Evolutionary conservation across 2,888 invertebrate genomes (phyloP).

Genomic region (Nesidiocoris tenuis): DNA sequence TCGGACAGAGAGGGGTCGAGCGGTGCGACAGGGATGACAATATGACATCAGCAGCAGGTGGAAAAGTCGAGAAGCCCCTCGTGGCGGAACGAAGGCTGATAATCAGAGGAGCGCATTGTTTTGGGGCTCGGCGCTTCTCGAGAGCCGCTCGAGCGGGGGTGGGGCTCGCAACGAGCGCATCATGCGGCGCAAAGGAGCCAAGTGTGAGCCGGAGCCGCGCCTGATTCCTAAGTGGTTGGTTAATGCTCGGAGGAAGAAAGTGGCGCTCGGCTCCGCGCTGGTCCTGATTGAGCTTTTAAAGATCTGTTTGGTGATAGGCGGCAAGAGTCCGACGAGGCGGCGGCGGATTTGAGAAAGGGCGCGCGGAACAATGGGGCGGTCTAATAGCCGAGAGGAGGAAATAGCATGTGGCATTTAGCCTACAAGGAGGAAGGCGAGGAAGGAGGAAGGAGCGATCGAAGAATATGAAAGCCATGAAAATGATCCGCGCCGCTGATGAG

Average conservation of each 20-base stretch:
- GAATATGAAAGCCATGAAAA: constrained; percentile 42
- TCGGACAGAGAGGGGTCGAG: no score
- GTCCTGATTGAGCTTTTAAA: constrained; percentile 38
- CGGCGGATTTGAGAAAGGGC: constrained; percentile 30
- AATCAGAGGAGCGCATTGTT: not conserved
- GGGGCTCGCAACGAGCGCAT: constrained; percentile 6
- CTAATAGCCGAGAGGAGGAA: constrained; percentile 37
- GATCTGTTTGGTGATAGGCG: constrained; percentile 35
- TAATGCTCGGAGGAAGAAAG: constrained; percentile 20
- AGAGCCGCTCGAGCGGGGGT: not conserved
- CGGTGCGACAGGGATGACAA: no score
- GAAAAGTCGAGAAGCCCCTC: not conserved
- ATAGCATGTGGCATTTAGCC: constrained; percentile 42
- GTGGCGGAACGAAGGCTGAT: not conserved
- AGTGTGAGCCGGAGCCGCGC: not conserved
- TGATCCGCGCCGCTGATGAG: constrained; percentile 37
- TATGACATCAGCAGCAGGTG: no score
- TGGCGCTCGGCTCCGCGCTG: not conserved
- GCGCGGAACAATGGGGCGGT: constrained; percentile 21
- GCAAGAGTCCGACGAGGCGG: constrained; percentile 31
- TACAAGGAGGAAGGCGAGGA: not conserved
- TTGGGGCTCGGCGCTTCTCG: not conserved
- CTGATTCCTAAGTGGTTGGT: constrained; percentile 18
- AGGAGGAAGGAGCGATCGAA: not conserved
- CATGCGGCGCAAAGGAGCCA: not conserved